Evolutionary conservation across 2,113 vertebrate species (phyloP), one percentile per base, ranked within the genome.

Genomic region (Helogale parvula): DNA sequence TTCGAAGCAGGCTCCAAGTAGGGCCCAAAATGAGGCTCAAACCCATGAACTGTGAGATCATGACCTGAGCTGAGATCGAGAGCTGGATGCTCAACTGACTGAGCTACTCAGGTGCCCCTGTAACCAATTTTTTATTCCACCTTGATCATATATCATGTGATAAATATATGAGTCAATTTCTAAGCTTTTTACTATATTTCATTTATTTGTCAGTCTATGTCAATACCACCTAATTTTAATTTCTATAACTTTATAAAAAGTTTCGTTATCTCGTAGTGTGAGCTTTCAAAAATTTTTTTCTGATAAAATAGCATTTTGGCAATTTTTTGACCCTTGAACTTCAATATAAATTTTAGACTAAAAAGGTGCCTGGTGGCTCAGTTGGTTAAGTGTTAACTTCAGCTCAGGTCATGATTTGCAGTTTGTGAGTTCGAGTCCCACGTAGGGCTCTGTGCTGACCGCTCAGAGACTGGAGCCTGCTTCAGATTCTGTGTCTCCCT

Each of bases 271-370:
- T 76, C 65, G 9, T 69, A 82, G n/a, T 23, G 50, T 7, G 86
- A 71, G 10, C 71, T 50, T n/a, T 95, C 54, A 17, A 60, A 80
- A 9, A 7, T 16, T 50, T 79, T 79, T 91, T 81, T 93, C 52
- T n/a, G 60, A 8, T 45, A 84, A 60, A 89, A 66, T 52, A 38
- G 19, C 27, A 13, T 52, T 23, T 77, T 93, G n/a, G 81, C 21
- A 81, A 31, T 33, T 74, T 96, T 92, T 95, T 86, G 25, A 54
- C 3, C 14, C 69, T 83, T 83, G n/a, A 83, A 76, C 19, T 8
- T 63, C 31, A 94, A 19, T 77, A 96, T 45, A 91, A 6, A 91
- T 71, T 93, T 79, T 96, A 79, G 50, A 82, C n/a, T 77, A 69
- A 93, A 60, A 21, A 8, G 57, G 57, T 60, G 57, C 57, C 57